phyloP scores from a whole-genome alignment of 2,888 invertebrate genomes.

The Hoplodrina blanda region DNA sequence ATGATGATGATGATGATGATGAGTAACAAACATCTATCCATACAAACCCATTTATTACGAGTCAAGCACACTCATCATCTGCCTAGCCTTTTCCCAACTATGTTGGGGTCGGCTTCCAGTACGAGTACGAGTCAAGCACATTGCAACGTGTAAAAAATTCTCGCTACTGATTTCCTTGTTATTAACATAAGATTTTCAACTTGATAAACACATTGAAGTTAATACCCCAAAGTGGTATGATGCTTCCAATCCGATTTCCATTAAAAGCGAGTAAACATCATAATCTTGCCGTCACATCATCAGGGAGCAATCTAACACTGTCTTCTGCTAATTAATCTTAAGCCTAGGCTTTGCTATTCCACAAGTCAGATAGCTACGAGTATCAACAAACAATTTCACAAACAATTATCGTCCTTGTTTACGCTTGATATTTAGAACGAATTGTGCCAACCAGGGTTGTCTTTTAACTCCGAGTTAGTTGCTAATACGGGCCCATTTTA shows the following conservation, averaged over 20 bases:
- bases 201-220: background rate
- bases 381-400: conserved; percentile 15
- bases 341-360: background rate
- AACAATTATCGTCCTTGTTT: conserved; percentile 16
- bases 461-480: too few species aligned
- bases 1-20: too few species aligned
- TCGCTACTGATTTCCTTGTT: too few species aligned
- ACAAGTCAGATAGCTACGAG: conserved; percentile 7
- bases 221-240: background rate
- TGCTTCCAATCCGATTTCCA: background rate
- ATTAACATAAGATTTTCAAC: background rate
- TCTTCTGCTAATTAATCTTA: conserved; percentile 35
- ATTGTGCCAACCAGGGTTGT: too few species aligned
- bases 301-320: conserved; percentile 8
- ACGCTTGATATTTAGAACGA: background rate
- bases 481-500: too few species aligned
- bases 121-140: too few species aligned
- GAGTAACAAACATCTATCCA: too few species aligned
- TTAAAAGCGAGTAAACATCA: conserved; percentile 1
- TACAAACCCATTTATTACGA: too few species aligned
- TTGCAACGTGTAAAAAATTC: too few species aligned
- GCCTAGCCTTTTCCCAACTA: too few species aligned
- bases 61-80: too few species aligned
- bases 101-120: too few species aligned
- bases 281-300: conserved; percentile 17